Percentiles rank a stretch among this genome's conserved stretches.
phyloP scores from a whole-genome alignment of 2,113 vertebrate genomes.

The Potamarius usumacintae region DNA sequence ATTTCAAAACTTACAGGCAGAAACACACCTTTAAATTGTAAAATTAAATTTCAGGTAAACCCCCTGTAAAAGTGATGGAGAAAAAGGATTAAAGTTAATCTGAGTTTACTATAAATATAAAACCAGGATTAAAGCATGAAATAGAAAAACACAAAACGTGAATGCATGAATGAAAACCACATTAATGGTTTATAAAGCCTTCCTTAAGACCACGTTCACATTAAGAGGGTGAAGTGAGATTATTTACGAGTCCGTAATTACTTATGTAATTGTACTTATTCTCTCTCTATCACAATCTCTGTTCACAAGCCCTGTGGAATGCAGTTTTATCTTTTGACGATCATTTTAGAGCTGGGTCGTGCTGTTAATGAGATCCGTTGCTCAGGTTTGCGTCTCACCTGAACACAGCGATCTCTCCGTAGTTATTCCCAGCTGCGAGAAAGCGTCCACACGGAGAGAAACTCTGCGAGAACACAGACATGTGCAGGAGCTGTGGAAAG shows the following conservation, averaged over 20 bases:
- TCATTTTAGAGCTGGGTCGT: too few relatives aligned
- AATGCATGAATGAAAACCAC: too few relatives aligned
- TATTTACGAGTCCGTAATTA: too few relatives aligned
- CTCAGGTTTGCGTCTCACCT: slow-evolving; percentile 67
- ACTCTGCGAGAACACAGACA: slow-evolving; percentile 87
- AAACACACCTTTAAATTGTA: too few relatives aligned
- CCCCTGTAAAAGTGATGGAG: too few relatives aligned
- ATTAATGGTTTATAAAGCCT: neutral
- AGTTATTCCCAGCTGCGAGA: slow-evolving; percentile 85
- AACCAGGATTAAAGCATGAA: neutral
- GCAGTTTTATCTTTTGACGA: too few relatives aligned
- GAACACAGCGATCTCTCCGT: slow-evolving; percentile 85
- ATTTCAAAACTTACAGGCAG: too few relatives aligned
- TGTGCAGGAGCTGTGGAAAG: slow-evolving; percentile 78
- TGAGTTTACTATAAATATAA: neutral
- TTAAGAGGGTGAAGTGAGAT: too few relatives aligned
- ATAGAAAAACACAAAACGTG: neutral
- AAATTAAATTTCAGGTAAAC: too few relatives aligned
- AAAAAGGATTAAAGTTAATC: neutral
- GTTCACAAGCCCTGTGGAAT: too few relatives aligned
- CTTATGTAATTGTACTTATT: too few relatives aligned
- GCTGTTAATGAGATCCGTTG: neutral
- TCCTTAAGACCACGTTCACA: neutral
- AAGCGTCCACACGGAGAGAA: slow-evolving; percentile 86
- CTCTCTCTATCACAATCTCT: too few relatives aligned